A percentile compares a stretch with the other conserved stretches of the same genome.
Evolutionary conservation across 2,113 vertebrate species (phyloP).

Genomic region (Pseudopipra pipra): DNA sequence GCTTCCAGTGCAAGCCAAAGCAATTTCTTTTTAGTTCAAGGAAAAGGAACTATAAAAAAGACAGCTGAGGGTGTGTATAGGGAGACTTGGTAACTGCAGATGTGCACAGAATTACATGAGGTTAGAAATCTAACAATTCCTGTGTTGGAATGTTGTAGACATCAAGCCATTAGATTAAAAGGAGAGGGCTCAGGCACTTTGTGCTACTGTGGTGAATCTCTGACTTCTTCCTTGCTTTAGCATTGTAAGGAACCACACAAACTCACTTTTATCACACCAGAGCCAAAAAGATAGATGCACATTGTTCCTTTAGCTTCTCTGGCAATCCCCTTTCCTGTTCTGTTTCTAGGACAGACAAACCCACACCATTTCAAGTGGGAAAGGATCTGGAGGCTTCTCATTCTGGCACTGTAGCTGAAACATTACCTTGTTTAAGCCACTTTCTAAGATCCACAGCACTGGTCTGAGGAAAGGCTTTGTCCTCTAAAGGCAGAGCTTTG

Average conservation of each 20-base stretch:
- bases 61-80: neutral
- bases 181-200: neutral
- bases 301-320: neutral
- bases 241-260: neutral
- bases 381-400: neutral
- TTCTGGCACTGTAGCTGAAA: neutral
- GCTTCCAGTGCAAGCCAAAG: neutral
- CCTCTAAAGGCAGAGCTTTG: neutral
- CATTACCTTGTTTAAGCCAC: neutral
- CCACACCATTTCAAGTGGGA: neutral
- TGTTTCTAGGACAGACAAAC: neutral
- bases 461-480: neutral
- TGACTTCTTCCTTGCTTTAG: neutral
- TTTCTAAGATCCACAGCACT: neutral
- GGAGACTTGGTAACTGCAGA: neutral
- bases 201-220: neutral
- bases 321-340: neutral
- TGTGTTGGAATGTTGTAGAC: neutral
- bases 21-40: neutral
- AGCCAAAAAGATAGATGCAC: neutral
- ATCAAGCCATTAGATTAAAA: neutral
- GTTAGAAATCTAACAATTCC: neutral
- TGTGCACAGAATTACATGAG: neutral
- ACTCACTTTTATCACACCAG: neutral
- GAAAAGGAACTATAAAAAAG: neutral